These are phyloP conservation scores for Micropoecilia bifurca DNA, from an alignment of 2,797 vertebrate genomes.

Conservation along the genomic window DNA sequence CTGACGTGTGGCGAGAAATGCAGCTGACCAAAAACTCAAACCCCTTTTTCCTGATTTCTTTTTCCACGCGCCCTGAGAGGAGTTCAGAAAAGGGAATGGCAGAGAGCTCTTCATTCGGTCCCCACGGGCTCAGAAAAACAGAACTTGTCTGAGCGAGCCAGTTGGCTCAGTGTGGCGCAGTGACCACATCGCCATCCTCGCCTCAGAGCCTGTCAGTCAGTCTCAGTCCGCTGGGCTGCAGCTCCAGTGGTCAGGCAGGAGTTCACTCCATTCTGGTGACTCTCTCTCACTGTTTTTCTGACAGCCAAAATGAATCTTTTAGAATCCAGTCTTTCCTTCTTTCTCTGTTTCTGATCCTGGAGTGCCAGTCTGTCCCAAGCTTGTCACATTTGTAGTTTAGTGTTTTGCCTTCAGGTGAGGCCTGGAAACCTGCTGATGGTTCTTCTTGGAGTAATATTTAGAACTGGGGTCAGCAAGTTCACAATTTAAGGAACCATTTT, in stretches of 20 bases:
- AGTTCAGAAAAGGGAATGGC: conserved; percentile 62
- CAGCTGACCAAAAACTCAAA: conserved; percentile 54
- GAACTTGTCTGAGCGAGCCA: conserved; percentile 66
- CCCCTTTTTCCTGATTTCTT: conserved; percentile 40
- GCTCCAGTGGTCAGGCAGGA: conserved; percentile 63
- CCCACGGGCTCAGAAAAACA: conserved; percentile 58
- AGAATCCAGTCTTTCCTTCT: conserved; percentile 45
- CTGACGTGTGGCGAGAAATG: conserved; percentile 48
- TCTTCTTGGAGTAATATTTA: conserved; percentile 59
- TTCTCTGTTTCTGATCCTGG: conserved; percentile 66
- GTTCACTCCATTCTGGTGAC: conserved; percentile 62
- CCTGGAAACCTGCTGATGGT: conserved; percentile 72
- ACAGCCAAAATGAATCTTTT: conserved; percentile 58
- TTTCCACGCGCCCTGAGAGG: conserved; percentile 45
- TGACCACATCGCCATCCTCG: conserved; percentile 67
- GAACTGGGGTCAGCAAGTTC: background rate
- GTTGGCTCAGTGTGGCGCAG: conserved; percentile 70
- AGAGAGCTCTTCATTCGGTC: conserved; percentile 41
- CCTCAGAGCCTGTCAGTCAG: conserved; percentile 70
- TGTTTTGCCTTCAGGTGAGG: conserved; percentile 64
- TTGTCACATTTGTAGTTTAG: conserved; percentile 59
- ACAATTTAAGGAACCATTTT: background rate
- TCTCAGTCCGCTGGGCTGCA: conserved; percentile 68
- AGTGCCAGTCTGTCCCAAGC: conserved; percentile 63
- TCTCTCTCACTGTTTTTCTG: conserved; percentile 52